A percentile compares a stretch with the other conserved stretches of the same genome.
Evolutionary conservation across 2,113 vertebrate genomes (phyloP).

Genomic region (Antechinus flavipes): DNA sequence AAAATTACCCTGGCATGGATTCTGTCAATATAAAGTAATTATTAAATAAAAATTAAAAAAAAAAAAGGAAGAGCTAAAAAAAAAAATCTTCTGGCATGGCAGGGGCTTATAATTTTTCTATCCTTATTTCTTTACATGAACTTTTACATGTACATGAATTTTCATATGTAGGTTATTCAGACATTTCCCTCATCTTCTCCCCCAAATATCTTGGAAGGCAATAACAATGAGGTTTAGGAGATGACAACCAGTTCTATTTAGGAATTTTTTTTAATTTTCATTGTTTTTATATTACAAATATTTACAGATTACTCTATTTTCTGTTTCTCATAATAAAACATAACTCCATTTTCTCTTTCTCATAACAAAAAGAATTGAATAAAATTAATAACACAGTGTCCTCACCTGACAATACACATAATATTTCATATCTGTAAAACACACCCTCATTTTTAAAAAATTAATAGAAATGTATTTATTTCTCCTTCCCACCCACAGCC

Average conservation of each 20-base stretch:
- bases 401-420: not conserved
- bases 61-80: too few species aligned
- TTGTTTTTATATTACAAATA: not conserved
- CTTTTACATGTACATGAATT: too few species aligned
- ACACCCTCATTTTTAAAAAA: not conserved
- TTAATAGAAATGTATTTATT: not conserved
- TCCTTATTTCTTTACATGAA: too few species aligned
- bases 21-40: too few species aligned
- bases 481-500: not conserved
- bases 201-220: too few species aligned
- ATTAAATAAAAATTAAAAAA: too few species aligned
- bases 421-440: not conserved
- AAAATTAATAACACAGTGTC: not conserved
- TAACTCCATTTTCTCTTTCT: not conserved
- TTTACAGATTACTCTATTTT: not conserved
- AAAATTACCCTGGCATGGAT: too few species aligned
- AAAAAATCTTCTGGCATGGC: too few species aligned
- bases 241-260: not conserved
- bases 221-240: too few species aligned
- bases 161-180: too few species aligned
- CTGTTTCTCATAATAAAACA: not conserved
- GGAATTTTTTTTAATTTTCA: not conserved
- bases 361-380: not conserved
- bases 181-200: too few species aligned
- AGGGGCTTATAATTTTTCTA: too few species aligned